Base-by-base conservation (phyloP, 92 coral and sea anemone species). In the Palythoa grandis region DNA sequence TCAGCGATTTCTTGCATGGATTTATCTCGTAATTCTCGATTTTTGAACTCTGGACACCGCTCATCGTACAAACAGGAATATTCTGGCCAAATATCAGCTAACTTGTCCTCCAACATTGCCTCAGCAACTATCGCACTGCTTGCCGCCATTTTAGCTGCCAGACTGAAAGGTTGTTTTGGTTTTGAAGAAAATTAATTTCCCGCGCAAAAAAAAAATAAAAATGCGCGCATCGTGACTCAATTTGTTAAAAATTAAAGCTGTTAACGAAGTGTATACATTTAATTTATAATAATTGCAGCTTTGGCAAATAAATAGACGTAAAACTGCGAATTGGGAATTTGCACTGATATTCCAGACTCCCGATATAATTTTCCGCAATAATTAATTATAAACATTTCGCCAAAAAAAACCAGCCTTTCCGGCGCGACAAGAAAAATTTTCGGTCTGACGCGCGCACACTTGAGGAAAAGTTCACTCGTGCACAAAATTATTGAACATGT, bases 401-500 rank as follows among this genome's bases (percentile, higher is more conserved):
- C 6, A 43, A 43, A 43, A 43, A 43, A 43, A 43, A 29, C 35
- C 35, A 43, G 50, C 20, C 67, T 60, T 16, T 60, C 67, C 67
- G 67, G 67, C 67, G 67, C 67, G 67, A 60, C 67, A 60, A 60
- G 67, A 43, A 43, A 43, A 43, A 43, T 5, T 3, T 4, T 43
- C 7, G 3, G 50, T 43, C 50, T 43, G 50, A 47, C 35, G 74
- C 66, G 35, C 69, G 82, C 87, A 87, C 90, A 82, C 76, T 74
- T 79, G 88, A 76, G 91, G 88, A 74, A 74, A 76, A 22, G 77
- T 75, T 83, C 84, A 83, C 56, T 83, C 76, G 78, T 83, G 77
- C 84, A 57, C 72, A 35, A 87, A 71, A 87, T 87, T 87, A 82
- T 87, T 82, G 82, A 72, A 82, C 87, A 72, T 82, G 82, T 80